Conservation (phyloP, 2,113 vertebrate genomes). For the Prunella himalayana region DNA sequence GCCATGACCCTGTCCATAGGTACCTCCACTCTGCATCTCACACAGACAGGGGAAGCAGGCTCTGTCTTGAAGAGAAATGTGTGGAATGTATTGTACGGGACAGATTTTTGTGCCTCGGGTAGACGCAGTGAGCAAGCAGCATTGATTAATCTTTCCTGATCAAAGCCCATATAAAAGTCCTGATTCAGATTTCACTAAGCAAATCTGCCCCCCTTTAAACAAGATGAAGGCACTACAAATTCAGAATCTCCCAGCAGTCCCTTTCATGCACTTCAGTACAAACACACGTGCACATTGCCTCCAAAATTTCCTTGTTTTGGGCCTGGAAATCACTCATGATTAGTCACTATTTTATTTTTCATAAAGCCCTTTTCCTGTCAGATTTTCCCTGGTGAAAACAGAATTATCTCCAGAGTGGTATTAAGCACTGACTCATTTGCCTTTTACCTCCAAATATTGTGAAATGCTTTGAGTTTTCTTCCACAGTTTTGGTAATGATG, state of each 20-base stretch:
- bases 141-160: neutral
- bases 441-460: neutral
- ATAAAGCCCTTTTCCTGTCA: neutral
- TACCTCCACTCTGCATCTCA: neutral
- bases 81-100: accelerated
- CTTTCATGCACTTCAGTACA: neutral
- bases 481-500: neutral
- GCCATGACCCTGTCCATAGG: slow-evolving; percentile 90
- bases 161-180: neutral
- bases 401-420: neutral
- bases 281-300: accelerated
- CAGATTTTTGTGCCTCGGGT: neutral
- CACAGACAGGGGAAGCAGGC: neutral
- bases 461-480: neutral
- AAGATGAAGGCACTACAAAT: neutral
- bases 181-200: neutral
- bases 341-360: neutral
- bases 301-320: neutral
- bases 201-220: neutral
- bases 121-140: neutral
- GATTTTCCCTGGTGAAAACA: neutral
- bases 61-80: neutral
- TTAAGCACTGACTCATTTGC: neutral
- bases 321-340: neutral
- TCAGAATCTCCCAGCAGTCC: neutral